Evolutionary conservation across 2,113 vertebrate genomes (phyloP).

Genomic region (Elachura formosa): DNA sequence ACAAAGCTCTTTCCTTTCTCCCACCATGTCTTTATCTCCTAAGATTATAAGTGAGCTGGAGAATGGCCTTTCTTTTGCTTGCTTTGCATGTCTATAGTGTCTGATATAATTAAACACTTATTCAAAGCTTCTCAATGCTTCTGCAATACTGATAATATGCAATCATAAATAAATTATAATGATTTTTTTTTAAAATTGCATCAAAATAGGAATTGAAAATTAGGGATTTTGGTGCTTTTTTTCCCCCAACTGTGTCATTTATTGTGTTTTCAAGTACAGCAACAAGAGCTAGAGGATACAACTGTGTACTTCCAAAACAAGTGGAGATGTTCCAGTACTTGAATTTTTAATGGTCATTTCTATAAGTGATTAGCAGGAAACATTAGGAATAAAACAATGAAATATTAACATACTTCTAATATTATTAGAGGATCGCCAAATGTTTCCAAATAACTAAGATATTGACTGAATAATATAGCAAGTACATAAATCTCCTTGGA

Average conservation of each 20-base stretch:
- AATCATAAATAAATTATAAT: conserved; percentile 5
- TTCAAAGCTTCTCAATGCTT: conserved; percentile 1
- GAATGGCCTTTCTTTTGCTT: not conserved
- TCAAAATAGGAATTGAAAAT: not conserved
- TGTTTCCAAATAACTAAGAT: conserved; percentile 17
- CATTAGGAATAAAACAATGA: not conserved
- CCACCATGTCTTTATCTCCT: not conserved
- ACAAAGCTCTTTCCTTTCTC: not conserved
- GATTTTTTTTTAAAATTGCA: not conserved
- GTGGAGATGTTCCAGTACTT: not conserved
- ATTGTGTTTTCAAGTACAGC: not conserved
- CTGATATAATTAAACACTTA: conserved; percentile 7
- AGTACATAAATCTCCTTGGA: not conserved
- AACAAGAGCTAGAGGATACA: not conserved
- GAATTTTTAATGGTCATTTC: conserved; percentile 18
- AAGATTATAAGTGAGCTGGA: not conserved
- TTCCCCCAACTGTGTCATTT: not conserved
- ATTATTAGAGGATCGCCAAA: conserved; percentile 19
- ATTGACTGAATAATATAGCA: conserved; percentile 42
- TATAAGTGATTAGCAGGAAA: not conserved
- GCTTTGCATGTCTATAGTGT: not conserved
- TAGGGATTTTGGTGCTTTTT: no score
- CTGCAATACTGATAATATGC: not conserved
- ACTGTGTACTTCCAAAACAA: not conserved
- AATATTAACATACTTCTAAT: conserved; percentile 12